Evolutionary conservation across 1,140 invertebrate genomes (phyloP), one percentile per base, ranked within the genome.

Genomic region (Atopsyche davidsoni): DNA sequence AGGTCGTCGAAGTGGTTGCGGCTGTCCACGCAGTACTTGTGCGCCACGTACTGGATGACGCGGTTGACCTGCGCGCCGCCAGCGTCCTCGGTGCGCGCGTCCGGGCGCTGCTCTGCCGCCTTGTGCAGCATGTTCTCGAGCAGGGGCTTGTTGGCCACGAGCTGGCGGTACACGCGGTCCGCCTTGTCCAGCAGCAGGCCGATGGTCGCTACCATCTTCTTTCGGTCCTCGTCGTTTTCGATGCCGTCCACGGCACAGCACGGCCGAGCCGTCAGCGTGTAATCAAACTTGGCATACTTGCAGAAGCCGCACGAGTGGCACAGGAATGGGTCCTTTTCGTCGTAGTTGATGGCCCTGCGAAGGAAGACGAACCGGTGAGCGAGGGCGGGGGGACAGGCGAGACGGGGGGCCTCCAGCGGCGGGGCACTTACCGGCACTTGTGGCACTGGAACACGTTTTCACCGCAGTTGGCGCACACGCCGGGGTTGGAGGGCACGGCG

Each of bases 231-330:
- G 62, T 98, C 94, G 63, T 85, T 96, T 63, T 98, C 94, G 32
- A 98, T 96, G 0, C 92, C 91, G 75, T 98, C 94, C 0, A 97
- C 93, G 16, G 92, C 92, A 72, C 92, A 96, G 62, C 92, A 95
- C 0, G 91, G 86, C 31, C 89, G 81, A 1, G 87, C 92, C 2
- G 86, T 87, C 38, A 98, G 74, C 7, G 88, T 92, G 64, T 89
- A 95, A 72, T 98, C 96, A 68, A 99, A 97, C 70, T 98, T 97
- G n/a, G 95, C 96, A 72, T 98, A 98, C 72, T 98, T 98, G 75
- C 95, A 98, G 70, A 97, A 98, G 2, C 96, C 96, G 73, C 96
- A 99, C 6, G 93, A 88, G 70, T 98, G 96, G 67, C 96, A 98
- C 10, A 99, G 70, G 79, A 98, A 98, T 1, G 96, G 96, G 77